Evolutionary conservation across 2,797 vertebrate species (phyloP), one percentile per base, ranked within the genome.

Genomic region (Lateolabrax maculatus): DNA sequence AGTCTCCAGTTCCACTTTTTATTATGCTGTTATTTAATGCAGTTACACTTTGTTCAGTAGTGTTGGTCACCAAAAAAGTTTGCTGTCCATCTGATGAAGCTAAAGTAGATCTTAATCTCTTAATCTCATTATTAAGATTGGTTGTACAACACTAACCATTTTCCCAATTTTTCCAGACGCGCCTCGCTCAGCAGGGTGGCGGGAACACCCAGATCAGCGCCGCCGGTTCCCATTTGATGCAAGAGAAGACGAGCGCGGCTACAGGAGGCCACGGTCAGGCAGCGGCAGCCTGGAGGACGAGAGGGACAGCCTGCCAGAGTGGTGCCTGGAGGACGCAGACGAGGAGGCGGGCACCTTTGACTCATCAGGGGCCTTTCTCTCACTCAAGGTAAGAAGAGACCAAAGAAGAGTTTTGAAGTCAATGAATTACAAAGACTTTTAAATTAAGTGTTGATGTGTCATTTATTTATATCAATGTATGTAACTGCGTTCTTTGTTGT

Each of bases 291-390:
- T 98, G 83, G 98, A 99, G 0, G 98, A 99, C 0, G 98, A 99
- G 88, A 93, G 97, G 88, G 98, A 99, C 90, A 97, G 96, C 83
- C 95, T 99, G 80, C 98, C 98, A 0, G 98, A 99, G 84, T 99
- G 98, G 98, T 99, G 98, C 83, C 94, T 99, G 66, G 98, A 99
- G 86, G 98, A 99, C 4, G 98, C 98, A 0, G 98, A 99, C 9
- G 98, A 99, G 83, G 98, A 99, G 90, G 99, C 98, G n/a, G 98
- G 98, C 83, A 99, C 98, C 0, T 99, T 99, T 70, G 98, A 99
- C 88, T 99, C 98, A 0, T 99, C 98, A 0, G 98, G 98, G 80
- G 98, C 98, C 0, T 99, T 99, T 90, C 96, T 98, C 5, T 98
- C 97, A 67, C 94, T 98, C 64, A 99, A 99, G 95, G 98, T 97